A percentile compares a stretch with the other conserved stretches of the same genome.
Conservation (phyloP, 2,888 invertebrate species). For the Panopea generosa region DNA sequence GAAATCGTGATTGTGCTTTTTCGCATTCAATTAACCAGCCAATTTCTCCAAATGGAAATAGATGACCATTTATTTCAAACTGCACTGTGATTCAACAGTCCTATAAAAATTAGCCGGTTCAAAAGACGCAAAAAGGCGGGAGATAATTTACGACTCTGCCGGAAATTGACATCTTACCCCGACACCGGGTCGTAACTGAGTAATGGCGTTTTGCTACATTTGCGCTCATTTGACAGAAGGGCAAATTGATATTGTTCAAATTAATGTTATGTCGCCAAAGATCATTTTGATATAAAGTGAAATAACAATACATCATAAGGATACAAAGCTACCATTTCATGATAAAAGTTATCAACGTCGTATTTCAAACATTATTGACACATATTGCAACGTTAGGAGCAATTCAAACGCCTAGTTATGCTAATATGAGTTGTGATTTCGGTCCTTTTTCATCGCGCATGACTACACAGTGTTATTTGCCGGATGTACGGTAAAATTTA, state of each 20-base stretch:
- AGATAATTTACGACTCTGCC: conserved; percentile 32
- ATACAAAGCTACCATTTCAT: conserved; percentile 33
- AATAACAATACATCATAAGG: conserved; percentile 54
- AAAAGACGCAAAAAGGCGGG: not conserved
- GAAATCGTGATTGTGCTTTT: conserved; percentile 52
- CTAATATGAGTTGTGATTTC: conserved; percentile 48
- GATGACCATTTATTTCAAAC: conserved; percentile 27
- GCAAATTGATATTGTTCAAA: conserved; percentile 54
- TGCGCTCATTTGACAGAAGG: conserved; percentile 32
- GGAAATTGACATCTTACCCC: conserved; percentile 46
- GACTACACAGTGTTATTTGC: conserved; percentile 45
- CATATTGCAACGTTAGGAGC: conserved; percentile 25
- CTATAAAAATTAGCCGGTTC: conserved; percentile 6
- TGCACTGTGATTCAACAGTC: conserved; percentile 31
- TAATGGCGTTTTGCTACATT: conserved; percentile 57
- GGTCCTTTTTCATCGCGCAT: conserved; percentile 47
- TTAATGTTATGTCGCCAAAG: conserved; percentile 51
- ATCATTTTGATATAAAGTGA: conserved; percentile 52
- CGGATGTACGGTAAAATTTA: conserved; percentile 60
- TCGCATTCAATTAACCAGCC: conserved; percentile 37
- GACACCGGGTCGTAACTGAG: conserved; percentile 14
- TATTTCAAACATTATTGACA: conserved; percentile 51
- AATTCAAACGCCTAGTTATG: conserved; percentile 38
- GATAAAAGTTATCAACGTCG: conserved; percentile 39
- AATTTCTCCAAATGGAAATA: conserved; percentile 50